Conservation (phyloP, 2,888 invertebrate species). For the Hirtodrosophila alboralis region DNA sequence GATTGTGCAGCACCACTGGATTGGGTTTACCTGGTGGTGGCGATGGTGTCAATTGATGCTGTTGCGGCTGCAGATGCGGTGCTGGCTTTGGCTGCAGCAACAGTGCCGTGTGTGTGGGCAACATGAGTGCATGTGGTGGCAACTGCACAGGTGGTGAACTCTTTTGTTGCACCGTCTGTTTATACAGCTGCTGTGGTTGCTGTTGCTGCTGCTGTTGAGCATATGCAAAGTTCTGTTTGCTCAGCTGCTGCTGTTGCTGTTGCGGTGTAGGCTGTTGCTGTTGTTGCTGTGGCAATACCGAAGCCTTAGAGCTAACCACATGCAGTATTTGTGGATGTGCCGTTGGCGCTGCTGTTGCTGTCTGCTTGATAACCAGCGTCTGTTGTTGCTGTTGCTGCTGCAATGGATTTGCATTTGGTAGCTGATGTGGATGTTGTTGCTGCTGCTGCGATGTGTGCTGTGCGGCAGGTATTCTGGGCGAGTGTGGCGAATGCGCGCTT, state of each 20-base stretch:
- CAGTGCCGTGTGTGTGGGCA: constrained; percentile 72
- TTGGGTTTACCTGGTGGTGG: constrained; percentile 80
- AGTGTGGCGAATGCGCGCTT: constrained; percentile 76
- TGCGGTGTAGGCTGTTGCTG: constrained; percentile 47
- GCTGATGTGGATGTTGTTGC: constrained; percentile 44
- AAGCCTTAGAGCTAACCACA: constrained; percentile 80
- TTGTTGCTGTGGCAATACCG: constrained; percentile 52
- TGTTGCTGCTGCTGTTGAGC: constrained; percentile 41
- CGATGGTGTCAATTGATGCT: constrained; percentile 76
- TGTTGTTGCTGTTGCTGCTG: constrained; percentile 77
- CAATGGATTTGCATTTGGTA: constrained; percentile 43
- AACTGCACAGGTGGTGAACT: constrained; percentile 59
- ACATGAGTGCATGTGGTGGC: constrained; percentile 74
- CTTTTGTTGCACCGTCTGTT: constrained; percentile 70
- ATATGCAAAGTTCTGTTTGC: constrained; percentile 60
- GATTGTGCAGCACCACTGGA: constrained; percentile 80
- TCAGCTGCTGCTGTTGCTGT: constrained; percentile 49
- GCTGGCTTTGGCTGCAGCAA: constrained; percentile 72
- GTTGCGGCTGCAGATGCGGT: constrained; percentile 79
- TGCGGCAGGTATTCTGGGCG: constrained; percentile 64
- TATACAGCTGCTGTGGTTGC: constrained; percentile 60
- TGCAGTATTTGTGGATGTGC: constrained; percentile 76
- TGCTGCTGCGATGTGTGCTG: constrained; percentile 32
- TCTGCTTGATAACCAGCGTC: constrained; percentile 80
- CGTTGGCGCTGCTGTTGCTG: constrained; percentile 51